Conservation (phyloP, 2,888 invertebrate species). For the Yponomeuta plumbellus region DNA sequence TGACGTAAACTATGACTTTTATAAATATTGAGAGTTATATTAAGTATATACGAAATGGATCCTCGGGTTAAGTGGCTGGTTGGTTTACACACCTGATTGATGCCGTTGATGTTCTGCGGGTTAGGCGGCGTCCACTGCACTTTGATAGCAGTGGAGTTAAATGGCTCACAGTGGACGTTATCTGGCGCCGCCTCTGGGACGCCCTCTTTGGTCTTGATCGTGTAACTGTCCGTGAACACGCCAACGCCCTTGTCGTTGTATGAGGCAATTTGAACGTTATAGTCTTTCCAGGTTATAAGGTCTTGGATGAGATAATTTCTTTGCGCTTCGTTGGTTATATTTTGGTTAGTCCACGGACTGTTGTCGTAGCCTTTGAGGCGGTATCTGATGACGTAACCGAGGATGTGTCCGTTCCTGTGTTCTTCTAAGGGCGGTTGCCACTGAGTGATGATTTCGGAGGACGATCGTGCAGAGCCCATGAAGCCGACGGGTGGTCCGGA, state of each 20-base stretch:
- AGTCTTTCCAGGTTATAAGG: slow-evolving; percentile 98
- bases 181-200: slow-evolving; percentile 95
- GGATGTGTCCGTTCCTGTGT: slow-evolving; percentile 95
- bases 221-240: slow-evolving; percentile 91
- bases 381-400: slow-evolving; percentile 95
- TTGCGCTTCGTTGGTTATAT: slow-evolving; percentile 95
- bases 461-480: slow-evolving; percentile 94
- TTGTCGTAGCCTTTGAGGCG: slow-evolving; percentile 93
- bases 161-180: slow-evolving; percentile 83
- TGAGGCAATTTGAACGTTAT: slow-evolving; percentile 96
- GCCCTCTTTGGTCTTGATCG: slow-evolving; percentile 97
- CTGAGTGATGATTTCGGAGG: slow-evolving; percentile 96
- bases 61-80: neutral
- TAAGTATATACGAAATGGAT: too few relatives aligned
- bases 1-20: too few relatives aligned
- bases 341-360: slow-evolving; percentile 93
- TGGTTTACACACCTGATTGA: slow-evolving; percentile 83
- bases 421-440: slow-evolving; percentile 98
- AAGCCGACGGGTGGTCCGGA: slow-evolving; percentile 97
- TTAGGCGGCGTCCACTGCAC: slow-evolving; percentile 98
- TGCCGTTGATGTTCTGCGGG: slow-evolving; percentile 98
- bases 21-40: too few relatives aligned
- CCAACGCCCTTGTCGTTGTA: slow-evolving; percentile 98
- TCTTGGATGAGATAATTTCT: slow-evolving; percentile 93
- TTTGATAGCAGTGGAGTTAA: slow-evolving; percentile 89